Evolutionary conservation across 1,140 invertebrate genomes (phyloP).

Genomic region (Temnothorax longispinosus): DNA sequence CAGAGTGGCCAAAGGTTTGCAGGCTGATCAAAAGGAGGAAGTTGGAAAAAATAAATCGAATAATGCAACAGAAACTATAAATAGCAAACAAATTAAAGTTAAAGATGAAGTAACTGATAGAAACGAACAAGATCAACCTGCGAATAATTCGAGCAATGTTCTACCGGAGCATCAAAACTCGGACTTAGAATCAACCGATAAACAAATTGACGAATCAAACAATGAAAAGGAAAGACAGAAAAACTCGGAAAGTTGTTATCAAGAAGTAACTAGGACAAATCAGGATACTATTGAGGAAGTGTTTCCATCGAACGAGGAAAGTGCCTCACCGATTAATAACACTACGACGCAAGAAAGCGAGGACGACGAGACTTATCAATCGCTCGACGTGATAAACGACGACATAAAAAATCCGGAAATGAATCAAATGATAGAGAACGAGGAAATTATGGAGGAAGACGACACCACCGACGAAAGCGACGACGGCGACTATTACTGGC

Average conservation of each 20-base stretch:
- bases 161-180: slow-evolving; percentile 29
- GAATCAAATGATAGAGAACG: neutral
- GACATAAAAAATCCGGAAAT: slow-evolving; percentile 17
- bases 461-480: slow-evolving; percentile 78
- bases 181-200: neutral
- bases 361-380: slow-evolving; percentile 62
- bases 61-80: neutral
- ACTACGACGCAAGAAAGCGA: slow-evolving; percentile 13
- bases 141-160: slow-evolving; percentile 55
- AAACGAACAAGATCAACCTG: slow-evolving; percentile 1
- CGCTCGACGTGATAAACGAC: slow-evolving; percentile 54
- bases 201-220: neutral
- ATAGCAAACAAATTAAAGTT: neutral
- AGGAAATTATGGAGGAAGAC: slow-evolving; percentile 54
- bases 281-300: neutral
- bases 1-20: slow-evolving; percentile 65
- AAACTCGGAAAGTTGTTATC: neutral
- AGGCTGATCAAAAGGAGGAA: slow-evolving; percentile 15
- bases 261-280: neutral
- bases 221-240: neutral
- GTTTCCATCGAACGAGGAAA: neutral
- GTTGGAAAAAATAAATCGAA: slow-evolving; percentile 42
- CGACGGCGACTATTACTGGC: slow-evolving; percentile 81
- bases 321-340: neutral
- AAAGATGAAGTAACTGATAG: neutral